Evolutionary conservation across 2,888 invertebrate genomes (phyloP).

Genomic region (Cryptus viduatorius): DNA sequence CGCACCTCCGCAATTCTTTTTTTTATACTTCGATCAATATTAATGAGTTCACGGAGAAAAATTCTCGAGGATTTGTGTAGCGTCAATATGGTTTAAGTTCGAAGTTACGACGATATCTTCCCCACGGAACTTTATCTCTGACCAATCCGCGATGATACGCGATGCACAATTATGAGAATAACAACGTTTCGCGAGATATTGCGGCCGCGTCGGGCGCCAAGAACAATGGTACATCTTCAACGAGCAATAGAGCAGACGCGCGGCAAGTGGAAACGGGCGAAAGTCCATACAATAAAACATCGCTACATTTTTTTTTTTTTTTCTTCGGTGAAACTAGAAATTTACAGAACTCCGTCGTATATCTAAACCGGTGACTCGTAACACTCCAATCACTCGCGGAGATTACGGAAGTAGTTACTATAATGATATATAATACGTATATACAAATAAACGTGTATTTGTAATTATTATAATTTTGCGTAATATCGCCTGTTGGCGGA

Average conservation of each 20-base stretch:
- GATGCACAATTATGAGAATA: slow-evolving; percentile 54
- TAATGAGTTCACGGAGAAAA: neutral
- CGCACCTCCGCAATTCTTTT: neutral
- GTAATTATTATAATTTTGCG: too few relatives aligned
- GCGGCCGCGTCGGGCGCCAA: slow-evolving; percentile 15
- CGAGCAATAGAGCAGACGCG: neutral
- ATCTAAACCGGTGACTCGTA: neutral
- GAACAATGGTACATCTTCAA: slow-evolving; percentile 51
- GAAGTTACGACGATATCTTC: neutral
- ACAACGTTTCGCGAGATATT: slow-evolving; percentile 37
- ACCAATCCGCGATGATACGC: slow-evolving; percentile 6
- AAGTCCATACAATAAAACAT: slow-evolving; percentile 28
- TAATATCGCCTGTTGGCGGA: neutral
- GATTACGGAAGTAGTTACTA: neutral
- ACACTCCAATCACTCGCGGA: neutral
- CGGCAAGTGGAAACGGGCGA: slow-evolving; percentile 11
- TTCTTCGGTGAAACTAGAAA: neutral
- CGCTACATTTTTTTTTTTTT: slow-evolving; percentile 26
- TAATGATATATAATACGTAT: neutral
- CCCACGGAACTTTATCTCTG: slow-evolving; percentile 22
- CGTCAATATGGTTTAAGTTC: neutral
- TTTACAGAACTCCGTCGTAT: neutral
- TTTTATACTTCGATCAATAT: neutral
- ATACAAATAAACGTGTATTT: neutral
- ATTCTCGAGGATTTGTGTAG: neutral